Percentiles rank a stretch among this genome's conserved stretches.
phyloP scores from a whole-genome alignment of 2,113 vertebrate genomes.

The Empidonax alnorum region DNA sequence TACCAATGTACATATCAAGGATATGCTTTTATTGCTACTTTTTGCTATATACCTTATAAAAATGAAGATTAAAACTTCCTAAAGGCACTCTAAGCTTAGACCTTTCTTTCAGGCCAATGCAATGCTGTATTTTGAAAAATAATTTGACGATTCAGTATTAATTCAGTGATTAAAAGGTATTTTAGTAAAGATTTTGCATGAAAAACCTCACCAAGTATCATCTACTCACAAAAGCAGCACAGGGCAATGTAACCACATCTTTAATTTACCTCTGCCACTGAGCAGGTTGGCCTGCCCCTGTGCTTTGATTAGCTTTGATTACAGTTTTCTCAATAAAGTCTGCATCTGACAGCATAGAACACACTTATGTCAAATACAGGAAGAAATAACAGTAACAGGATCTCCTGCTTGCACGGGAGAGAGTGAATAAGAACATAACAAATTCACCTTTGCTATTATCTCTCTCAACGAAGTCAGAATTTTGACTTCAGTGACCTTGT shows the following conservation, averaged over 20 bases:
- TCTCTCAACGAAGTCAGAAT: not conserved
- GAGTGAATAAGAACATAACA: not conserved
- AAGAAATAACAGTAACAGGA: not conserved
- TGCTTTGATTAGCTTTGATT: slow-evolving; percentile 2
- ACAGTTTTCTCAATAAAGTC: not conserved
- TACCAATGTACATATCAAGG: not conserved
- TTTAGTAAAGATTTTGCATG: not conserved
- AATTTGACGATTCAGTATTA: not conserved
- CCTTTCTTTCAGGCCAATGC: not conserved
- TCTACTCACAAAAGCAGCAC: not conserved
- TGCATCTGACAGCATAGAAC: not conserved
- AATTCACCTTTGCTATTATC: not conserved
- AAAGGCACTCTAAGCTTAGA: not conserved
- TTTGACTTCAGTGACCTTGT: not conserved
- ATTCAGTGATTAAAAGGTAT: not conserved
- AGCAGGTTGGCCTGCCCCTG: not conserved
- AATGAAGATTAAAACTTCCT: not conserved
- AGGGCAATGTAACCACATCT: not conserved
- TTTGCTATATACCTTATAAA: not conserved
- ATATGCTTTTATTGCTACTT: not conserved
- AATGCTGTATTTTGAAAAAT: not conserved
- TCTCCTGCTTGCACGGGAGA: not conserved
- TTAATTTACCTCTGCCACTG: not conserved
- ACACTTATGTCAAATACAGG: not conserved
- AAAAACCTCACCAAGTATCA: not conserved